A percentile compares a stretch with the other conserved stretches of the same genome.
Conservation (phyloP, 2,888 invertebrate species). For the Hirtodrosophila alboralis region DNA sequence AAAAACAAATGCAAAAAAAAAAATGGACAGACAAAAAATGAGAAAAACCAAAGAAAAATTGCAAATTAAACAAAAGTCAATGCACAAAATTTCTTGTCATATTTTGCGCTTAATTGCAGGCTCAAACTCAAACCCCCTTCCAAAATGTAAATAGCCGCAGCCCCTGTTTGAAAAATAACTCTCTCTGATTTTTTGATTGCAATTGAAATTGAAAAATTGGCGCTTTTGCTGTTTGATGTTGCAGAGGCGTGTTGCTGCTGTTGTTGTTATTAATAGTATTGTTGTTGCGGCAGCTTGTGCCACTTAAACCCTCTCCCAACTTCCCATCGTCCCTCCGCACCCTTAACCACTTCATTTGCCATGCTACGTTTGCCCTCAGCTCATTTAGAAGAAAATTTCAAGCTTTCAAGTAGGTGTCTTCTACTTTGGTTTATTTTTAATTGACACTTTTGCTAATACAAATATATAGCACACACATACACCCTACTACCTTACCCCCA, state of each 20-base stretch:
- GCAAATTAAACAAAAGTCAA: conserved; percentile 34
- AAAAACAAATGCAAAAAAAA: background rate
- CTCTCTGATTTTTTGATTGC: conserved; percentile 17
- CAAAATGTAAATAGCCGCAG: too few relatives aligned
- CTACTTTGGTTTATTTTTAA: conserved; percentile 61
- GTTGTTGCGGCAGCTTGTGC: conserved; percentile 5
- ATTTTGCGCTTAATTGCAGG: conserved; percentile 34
- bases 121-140: background rate
- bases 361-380: conserved; percentile 71
- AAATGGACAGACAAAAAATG: background rate
- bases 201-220: conserved; percentile 40
- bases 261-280: conserved; percentile 3
- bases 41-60: conserved; percentile 9
- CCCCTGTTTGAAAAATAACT: too few relatives aligned
- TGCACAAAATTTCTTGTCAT: conserved; percentile 45
- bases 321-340: background rate
- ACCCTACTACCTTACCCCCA: too few relatives aligned
- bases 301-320: background rate
- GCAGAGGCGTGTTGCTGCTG: conserved; percentile 2
- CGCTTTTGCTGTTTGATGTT: conserved; percentile 45
- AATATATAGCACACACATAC: conserved; percentile 20
- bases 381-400: conserved; percentile 60
- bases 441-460: conserved; percentile 82
- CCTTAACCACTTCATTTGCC: conserved; percentile 50
- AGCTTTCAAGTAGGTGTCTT: conserved; percentile 41